These are phyloP conservation scores for Tokudaia tokunoshimensis DNA, from an alignment of 2,797 vertebrate species.

Conservation along the genomic window DNA sequence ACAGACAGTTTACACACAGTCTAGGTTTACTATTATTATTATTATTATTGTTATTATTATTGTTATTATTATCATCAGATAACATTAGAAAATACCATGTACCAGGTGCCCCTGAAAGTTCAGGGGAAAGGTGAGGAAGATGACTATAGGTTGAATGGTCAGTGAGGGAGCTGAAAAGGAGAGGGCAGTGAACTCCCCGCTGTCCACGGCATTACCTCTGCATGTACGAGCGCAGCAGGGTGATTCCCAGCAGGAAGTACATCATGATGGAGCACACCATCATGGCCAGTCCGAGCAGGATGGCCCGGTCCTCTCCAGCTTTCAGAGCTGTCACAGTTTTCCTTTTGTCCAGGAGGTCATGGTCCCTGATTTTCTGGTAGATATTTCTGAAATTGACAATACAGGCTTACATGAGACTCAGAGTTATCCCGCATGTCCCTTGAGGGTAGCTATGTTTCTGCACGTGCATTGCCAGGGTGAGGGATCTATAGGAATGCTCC, in stretches of 20 bases:
- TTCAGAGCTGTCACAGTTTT: slow-evolving; percentile 96
- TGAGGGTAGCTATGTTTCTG: slow-evolving; percentile 68
- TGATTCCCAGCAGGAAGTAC: slow-evolving; percentile 97
- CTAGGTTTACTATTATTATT: neutral
- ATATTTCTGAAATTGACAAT: slow-evolving; percentile 93
- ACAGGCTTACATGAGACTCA: slow-evolving; percentile 85
- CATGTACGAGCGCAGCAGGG: slow-evolving; percentile 94
- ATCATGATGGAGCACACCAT: slow-evolving; percentile 96
- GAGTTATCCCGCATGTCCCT: slow-evolving; percentile 68
- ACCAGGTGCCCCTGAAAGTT: neutral
- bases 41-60: neutral
- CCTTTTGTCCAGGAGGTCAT: slow-evolving; percentile 95
- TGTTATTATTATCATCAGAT: neutral
- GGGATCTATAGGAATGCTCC: slow-evolving; percentile 63
- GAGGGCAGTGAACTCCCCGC: rapidly evolving
- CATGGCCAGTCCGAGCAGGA: slow-evolving; percentile 96
- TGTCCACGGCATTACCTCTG: slow-evolving; percentile 90
- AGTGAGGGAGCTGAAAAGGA: neutral
- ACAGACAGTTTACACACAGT: neutral
- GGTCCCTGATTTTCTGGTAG: slow-evolving; percentile 96
- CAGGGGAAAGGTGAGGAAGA: neutral
- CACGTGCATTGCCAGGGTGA: slow-evolving; percentile 40
- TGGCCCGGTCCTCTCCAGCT: slow-evolving; percentile 96
- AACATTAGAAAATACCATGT: neutral
- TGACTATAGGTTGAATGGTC: neutral